A percentile compares a stretch with the other conserved stretches of the same genome.
These are phyloP conservation scores for Chloroceryle aenea DNA, from an alignment of 2,113 vertebrate species.

Conservation along the genomic window DNA sequence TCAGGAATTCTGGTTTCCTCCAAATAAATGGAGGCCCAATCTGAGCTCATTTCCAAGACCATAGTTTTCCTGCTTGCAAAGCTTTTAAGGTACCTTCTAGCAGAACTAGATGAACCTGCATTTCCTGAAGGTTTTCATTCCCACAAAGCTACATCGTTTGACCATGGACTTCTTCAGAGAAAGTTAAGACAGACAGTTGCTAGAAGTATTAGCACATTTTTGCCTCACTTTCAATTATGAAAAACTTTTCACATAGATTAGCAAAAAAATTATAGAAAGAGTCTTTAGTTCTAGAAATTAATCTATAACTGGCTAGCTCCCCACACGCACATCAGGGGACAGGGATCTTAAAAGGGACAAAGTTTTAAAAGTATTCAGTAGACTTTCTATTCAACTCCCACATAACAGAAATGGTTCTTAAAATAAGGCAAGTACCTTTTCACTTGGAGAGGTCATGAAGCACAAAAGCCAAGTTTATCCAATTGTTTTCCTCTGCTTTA, in stretches of 20 bases:
- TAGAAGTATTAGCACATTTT: neutral
- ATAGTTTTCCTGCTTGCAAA: neutral
- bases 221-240: neutral
- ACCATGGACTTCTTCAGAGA: neutral
- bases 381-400: neutral
- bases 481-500: neutral
- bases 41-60: neutral
- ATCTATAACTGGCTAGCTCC: neutral
- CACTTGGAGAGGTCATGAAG: accelerated
- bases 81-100: neutral
- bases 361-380: neutral
- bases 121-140: conserved; percentile 36
- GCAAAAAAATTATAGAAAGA: neutral
- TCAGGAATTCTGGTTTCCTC: neutral
- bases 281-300: neutral
- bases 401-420: neutral
- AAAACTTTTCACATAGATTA: neutral
- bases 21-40: neutral
- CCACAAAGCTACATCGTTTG: neutral
- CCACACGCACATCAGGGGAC: neutral
- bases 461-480: neutral
- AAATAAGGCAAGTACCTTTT: neutral
- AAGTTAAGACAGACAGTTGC: neutral
- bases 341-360: neutral
- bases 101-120: conserved; percentile 38